Conservation (phyloP, 2,113 vertebrate genomes). For the Bufo bufo region DNA sequence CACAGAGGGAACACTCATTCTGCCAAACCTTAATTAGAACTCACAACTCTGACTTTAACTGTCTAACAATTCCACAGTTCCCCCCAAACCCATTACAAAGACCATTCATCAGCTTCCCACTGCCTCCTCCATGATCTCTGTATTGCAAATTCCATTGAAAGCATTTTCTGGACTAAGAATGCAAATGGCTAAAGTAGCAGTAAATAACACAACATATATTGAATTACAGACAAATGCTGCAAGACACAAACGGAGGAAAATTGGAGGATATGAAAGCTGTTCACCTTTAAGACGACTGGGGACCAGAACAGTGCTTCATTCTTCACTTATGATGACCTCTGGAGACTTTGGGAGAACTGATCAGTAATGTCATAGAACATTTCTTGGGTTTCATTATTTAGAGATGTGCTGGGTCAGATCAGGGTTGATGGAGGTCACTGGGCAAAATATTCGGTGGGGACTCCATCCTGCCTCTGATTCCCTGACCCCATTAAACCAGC, state of each 20-base stretch:
- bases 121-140: slow-evolving; percentile 27
- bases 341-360: neutral
- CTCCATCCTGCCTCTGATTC: neutral
- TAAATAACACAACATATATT: slow-evolving; percentile 23
- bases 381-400: neutral
- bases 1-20: slow-evolving; percentile 1
- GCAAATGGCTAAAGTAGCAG: neutral
- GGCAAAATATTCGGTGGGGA: neutral
- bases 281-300: slow-evolving; percentile 1
- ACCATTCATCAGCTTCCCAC: slow-evolving; percentile 25
- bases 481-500: neutral
- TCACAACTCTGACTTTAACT: slow-evolving; percentile 27
- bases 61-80: slow-evolving; percentile 30
- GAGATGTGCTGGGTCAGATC: neutral
- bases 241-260: slow-evolving; percentile 8
- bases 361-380: neutral
- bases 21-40: slow-evolving; percentile 51
- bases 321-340: neutral
- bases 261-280: neutral
- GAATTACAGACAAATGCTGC: neutral
- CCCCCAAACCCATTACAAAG: slow-evolving; percentile 27
- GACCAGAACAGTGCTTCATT: slow-evolving; percentile 1
- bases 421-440: neutral
- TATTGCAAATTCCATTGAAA: slow-evolving; percentile 21
- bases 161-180: neutral